These are phyloP conservation scores for Pterostichus niger DNA, from an alignment of 2,888 invertebrate species.

Conservation along the genomic window DNA sequence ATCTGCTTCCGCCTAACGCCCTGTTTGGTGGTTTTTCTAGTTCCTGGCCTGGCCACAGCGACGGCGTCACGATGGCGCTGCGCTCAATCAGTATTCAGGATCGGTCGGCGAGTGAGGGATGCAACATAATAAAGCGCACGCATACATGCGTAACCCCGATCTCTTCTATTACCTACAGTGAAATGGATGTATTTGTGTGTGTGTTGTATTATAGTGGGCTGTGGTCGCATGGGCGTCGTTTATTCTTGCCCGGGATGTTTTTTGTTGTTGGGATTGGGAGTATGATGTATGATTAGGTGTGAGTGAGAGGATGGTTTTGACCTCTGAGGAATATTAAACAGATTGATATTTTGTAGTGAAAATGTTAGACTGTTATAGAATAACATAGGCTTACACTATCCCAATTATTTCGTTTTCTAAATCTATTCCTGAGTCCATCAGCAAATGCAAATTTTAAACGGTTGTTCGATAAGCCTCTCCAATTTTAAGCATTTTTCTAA, in stretches of 20 bases:
- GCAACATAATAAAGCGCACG: slow-evolving; percentile 8
- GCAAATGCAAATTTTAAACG: too few species aligned
- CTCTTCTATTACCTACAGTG: not conserved
- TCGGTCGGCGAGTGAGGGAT: not conserved
- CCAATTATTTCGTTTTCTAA: too few species aligned
- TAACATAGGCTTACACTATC: not conserved
- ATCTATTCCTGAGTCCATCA: too few species aligned
- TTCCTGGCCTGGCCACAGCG: not conserved
- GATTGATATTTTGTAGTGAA: not conserved
- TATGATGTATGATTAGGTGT: too few species aligned
- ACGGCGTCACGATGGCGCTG: slow-evolving; percentile 1
- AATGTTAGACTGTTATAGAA: not conserved
- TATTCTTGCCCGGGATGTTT: too few species aligned
- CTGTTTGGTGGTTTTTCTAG: not conserved
- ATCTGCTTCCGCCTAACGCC: not conserved
- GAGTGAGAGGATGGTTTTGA: too few species aligned
- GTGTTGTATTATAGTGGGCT: not conserved
- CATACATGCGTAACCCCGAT: not conserved
- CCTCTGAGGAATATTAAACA: not conserved
- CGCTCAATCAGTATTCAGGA: slow-evolving; percentile 7
- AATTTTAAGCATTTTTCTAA: too few species aligned
- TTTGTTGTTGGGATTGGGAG: too few species aligned
- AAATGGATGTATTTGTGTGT: not conserved
- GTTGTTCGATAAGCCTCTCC: too few species aligned
- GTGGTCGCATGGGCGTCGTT: not conserved